phyloP scores from a whole-genome alignment of 2,113 vertebrate genomes.

The Apistogramma diplotaenia region DNA sequence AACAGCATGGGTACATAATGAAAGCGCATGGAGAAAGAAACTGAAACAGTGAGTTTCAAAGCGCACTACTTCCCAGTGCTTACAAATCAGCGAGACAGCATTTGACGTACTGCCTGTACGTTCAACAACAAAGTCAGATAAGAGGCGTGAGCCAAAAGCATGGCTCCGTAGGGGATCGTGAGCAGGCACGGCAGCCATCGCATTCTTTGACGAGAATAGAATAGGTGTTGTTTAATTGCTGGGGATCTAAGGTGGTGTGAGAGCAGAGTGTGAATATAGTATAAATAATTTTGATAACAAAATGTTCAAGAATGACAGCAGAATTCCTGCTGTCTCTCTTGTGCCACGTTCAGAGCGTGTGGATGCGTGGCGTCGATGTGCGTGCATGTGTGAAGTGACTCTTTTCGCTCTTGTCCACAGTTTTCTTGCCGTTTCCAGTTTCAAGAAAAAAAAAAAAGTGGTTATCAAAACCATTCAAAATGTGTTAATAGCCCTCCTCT shows the following conservation, averaged over 20 bases:
- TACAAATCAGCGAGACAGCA: background rate
- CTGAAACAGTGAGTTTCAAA: background rate
- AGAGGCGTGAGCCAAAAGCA: slow-evolving; percentile 7
- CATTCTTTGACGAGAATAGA: slow-evolving; percentile 34
- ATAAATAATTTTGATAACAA: slow-evolving; percentile 52
- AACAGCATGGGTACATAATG: background rate
- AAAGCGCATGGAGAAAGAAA: background rate
- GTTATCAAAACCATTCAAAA: slow-evolving; percentile 14
- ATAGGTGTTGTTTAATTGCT: slow-evolving; percentile 58
- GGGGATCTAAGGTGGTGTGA: slow-evolving; percentile 33
- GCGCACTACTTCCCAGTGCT: background rate
- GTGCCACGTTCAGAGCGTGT: background rate
- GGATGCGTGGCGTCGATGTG: background rate
- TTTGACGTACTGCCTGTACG: background rate
- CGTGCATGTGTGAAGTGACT: background rate
- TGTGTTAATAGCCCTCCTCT: background rate
- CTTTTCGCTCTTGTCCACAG: background rate
- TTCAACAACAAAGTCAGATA: slow-evolving; percentile 4
- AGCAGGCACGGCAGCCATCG: slow-evolving; percentile 27
- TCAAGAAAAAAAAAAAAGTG: background rate
- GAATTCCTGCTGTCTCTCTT: slow-evolving; percentile 27
- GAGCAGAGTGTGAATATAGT: slow-evolving; percentile 31
- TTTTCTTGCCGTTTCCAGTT: background rate
- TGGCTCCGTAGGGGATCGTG: slow-evolving; percentile 2
- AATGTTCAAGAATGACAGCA: slow-evolving; percentile 27